Evolutionary conservation across 2,888 invertebrate species (phyloP), one percentile per base, ranked within the genome.

Genomic region (Synergus gifuensis): DNA sequence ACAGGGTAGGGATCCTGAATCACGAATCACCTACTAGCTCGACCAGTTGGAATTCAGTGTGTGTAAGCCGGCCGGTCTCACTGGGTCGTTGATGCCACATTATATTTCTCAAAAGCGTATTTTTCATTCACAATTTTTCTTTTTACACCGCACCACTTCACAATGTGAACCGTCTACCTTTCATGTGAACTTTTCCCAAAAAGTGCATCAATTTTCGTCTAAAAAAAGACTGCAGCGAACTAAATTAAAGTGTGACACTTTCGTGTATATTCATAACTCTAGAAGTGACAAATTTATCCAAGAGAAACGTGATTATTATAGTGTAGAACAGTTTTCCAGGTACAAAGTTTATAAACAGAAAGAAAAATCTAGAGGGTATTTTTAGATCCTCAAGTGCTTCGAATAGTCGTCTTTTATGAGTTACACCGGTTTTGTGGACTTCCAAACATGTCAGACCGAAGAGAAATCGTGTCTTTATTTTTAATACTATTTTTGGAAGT

Each of bases 21-120:
- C 84, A 79, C 83, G 81, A 88, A 86, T 86, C 86, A 87, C 85
- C 85, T 86, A 85, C 85, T 85, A 85, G 84, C 83, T 84, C 85
- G 86, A 84, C 87, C 86, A 87, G 88, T 85, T 83, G 83, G 86
- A 86, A 86, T 83, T 84, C 87, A 88, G 88, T 88, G 84, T 86
- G 86, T 84, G 86, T 83, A 84, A 87, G 87, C 88, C 88, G 85
- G 88, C 86, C 87, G 86, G 86, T 86, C 82, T 87, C 84, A 86
- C 73, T 78, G 80, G 82, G 60, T 80, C 81, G 80, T 54, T 63
- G 49, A 28, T 46, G 69, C 64, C 42, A 58, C 76, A 58, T 69
- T 3, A 18, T 54, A 40, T 14, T 66, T 40, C 42, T 42, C 9
- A 44, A 58, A 64, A 64, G 12, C 18, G 14, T 16, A 58, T 3